phyloP scores from a whole-genome alignment of 2,888 invertebrate species.

The Drosophila barbarae region DNA sequence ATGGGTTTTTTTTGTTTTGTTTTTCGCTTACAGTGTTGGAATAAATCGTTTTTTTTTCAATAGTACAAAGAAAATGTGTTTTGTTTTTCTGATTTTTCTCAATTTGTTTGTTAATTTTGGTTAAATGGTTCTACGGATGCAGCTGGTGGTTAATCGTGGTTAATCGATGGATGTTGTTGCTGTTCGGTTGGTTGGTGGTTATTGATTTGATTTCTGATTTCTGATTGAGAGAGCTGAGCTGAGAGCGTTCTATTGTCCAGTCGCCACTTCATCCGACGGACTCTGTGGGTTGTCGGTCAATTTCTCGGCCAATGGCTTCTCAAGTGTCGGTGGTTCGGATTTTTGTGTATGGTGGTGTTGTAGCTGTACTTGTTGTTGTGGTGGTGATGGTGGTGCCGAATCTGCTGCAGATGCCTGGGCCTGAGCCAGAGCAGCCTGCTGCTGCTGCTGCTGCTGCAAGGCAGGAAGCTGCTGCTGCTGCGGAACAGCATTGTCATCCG shows the following conservation, averaged over 20 bases:
- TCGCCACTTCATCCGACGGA: constrained; percentile 63
- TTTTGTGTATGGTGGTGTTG: constrained; percentile 58
- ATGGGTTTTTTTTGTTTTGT: constrained; percentile 16
- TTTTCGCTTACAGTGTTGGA: constrained; percentile 65
- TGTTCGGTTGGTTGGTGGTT: constrained; percentile 36
- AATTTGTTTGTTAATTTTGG: constrained; percentile 31
- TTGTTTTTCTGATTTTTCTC: constrained; percentile 41
- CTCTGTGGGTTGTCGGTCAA: constrained; percentile 62
- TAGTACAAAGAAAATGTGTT: constrained; percentile 52
- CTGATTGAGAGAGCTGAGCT: constrained; percentile 9
- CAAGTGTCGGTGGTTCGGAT: constrained; percentile 70
- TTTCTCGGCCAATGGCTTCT: constrained; percentile 71
- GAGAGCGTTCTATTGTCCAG: constrained; percentile 55
- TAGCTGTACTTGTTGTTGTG: constrained; percentile 51
- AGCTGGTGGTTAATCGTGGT: constrained; percentile 31
- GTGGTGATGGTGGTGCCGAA: constrained; percentile 46
- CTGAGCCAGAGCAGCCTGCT: constrained; percentile 39
- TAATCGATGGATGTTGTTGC: constrained; percentile 48
- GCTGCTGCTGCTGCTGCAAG: constrained; percentile 49
- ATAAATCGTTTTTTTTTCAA: constrained; percentile 43
- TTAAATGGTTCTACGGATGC: constrained; percentile 36
- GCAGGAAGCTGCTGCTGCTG: constrained; percentile 46
- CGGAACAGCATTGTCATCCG: constrained; percentile 62
- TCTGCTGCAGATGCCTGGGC: constrained; percentile 32
- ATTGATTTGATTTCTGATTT: constrained; percentile 26